Conservation (phyloP, 2,113 vertebrate genomes). For the Romanogobio albipinnatus region DNA sequence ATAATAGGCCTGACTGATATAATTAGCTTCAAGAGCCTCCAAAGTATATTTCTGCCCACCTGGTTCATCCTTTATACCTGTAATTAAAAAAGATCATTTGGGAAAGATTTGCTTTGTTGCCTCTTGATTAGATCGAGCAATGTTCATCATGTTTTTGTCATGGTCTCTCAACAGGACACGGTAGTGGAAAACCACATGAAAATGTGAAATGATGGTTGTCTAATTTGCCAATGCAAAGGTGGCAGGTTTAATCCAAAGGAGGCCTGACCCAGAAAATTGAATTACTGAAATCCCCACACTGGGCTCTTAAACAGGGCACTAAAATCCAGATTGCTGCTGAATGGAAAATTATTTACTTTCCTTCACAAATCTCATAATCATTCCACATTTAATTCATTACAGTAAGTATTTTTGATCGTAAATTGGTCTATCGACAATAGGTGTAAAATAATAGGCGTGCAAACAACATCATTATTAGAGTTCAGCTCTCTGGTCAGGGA, state of each 20-base stretch:
- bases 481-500: too few relatives aligned
- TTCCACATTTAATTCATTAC: not conserved
- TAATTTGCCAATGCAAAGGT: not conserved
- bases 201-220: not conserved
- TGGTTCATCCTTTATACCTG: slow-evolving; percentile 38
- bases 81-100: slow-evolving; percentile 36
- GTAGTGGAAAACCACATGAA: not conserved
- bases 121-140: slow-evolving; percentile 10
- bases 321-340: not conserved
- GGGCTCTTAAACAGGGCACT: not conserved
- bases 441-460: too few relatives aligned
- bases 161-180: not conserved
- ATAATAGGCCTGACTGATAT: slow-evolving; percentile 47
- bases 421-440: not conserved
- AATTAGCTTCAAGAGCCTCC: slow-evolving; percentile 42
- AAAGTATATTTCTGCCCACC: slow-evolving; percentile 46
- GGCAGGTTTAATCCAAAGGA: not conserved
- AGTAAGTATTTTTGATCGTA: not conserved
- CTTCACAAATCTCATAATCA: not conserved
- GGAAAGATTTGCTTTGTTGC: slow-evolving; percentile 21
- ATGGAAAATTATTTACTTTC: slow-evolving; percentile 5
- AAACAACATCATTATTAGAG: too few relatives aligned
- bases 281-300: not conserved
- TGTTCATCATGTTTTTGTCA: not conserved
- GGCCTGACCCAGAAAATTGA: not conserved